Evolutionary conservation across 2,888 invertebrate genomes (phyloP).

Genomic region (Tillus elongatus): DNA sequence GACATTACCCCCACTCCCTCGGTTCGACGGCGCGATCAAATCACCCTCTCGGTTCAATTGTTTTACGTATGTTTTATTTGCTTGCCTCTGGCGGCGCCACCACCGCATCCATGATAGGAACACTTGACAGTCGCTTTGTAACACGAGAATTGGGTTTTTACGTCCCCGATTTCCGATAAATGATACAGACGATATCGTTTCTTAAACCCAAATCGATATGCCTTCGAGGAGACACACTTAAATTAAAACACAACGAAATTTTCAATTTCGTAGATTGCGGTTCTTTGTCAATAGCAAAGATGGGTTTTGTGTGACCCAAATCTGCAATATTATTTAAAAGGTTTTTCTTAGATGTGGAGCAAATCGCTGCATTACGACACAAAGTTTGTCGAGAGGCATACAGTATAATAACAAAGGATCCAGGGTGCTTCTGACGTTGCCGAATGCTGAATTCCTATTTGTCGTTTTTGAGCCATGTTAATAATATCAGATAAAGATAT

Average conservation of each 20-base stretch:
- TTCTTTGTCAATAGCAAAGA: too few relatives aligned
- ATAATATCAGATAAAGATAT: too few relatives aligned
- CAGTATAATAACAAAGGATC: too few relatives aligned
- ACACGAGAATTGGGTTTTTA: constrained; percentile 15
- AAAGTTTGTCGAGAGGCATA: too few relatives aligned
- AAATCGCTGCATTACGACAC: too few relatives aligned
- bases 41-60: constrained; percentile 30
- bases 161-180: constrained; percentile 9
- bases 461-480: too few relatives aligned
- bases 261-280: too few relatives aligned
- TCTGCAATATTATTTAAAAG: neutral
- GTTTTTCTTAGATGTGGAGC: constrained; percentile 3
- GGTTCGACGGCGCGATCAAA: constrained; percentile 16
- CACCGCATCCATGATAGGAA: too few relatives aligned
- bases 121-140: too few relatives aligned
- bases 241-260: neutral
- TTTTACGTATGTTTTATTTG: constrained; percentile 34
- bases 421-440: too few relatives aligned
- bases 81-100: constrained; percentile 28
- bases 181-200: constrained; percentile 1
- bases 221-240: constrained; percentile 1
- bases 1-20: constrained; percentile 33
- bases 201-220: neutral
- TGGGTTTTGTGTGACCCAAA: neutral
- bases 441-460: too few relatives aligned